Conservation (phyloP, 2,113 vertebrate genomes). For the Dinomys branickii region DNA sequence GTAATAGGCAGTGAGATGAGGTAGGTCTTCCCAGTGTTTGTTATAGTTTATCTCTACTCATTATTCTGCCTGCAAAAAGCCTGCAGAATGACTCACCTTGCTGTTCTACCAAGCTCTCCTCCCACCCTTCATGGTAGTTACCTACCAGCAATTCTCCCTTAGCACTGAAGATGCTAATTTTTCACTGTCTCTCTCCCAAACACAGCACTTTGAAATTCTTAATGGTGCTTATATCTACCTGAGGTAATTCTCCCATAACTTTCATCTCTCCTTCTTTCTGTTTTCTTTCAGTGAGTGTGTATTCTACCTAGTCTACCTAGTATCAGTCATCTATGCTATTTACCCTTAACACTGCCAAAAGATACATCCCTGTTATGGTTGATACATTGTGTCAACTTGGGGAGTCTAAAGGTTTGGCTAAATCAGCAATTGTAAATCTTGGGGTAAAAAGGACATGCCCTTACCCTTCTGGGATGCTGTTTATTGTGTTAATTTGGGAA, state of each 20-base stretch:
- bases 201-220: neutral
- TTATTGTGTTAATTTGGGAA: too few relatives aligned
- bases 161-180: neutral
- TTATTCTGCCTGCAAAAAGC: neutral
- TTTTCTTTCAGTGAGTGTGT: neutral
- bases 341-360: neutral
- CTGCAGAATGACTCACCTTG: neutral
- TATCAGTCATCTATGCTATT: neutral
- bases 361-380: fast-evolving
- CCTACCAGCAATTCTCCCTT: neutral
- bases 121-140: neutral
- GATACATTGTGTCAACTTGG: too few relatives aligned
- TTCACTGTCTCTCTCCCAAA: neutral
- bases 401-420: too few relatives aligned
- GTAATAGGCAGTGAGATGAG: neutral
- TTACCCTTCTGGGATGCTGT: too few relatives aligned
- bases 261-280: neutral
- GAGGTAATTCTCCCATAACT: neutral
- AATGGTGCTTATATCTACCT: neutral
- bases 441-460: too few relatives aligned
- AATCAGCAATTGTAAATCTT: too few relatives aligned
- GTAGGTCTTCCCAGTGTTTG: neutral
- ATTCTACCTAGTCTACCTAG: neutral
- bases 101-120: neutral
- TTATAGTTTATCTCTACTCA: neutral